These are phyloP conservation scores for Atherinomorus stipes DNA, from an alignment of 2,113 vertebrate genomes.

Conservation along the genomic window DNA sequence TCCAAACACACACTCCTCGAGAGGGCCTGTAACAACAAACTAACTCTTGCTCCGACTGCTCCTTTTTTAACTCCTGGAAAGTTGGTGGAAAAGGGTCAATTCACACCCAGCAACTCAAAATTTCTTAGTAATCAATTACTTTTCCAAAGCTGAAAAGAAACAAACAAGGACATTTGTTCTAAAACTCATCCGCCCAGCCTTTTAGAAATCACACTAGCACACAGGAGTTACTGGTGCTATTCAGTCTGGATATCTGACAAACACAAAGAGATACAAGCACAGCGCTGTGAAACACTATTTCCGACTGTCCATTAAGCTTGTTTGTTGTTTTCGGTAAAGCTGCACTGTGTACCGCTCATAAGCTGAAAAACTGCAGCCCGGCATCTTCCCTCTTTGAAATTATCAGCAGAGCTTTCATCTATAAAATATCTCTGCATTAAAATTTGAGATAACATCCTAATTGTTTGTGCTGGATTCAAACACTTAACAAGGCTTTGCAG, in stretches of 20 bases:
- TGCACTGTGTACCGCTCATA: slow-evolving; percentile 7
- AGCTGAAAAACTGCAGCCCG: slow-evolving; percentile 13
- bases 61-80: slow-evolving; percentile 22
- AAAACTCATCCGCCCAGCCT: neutral
- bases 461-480: slow-evolving; percentile 70
- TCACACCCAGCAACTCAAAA: neutral
- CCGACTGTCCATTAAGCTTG: slow-evolving; percentile 9
- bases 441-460: slow-evolving; percentile 67
- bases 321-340: slow-evolving; percentile 25
- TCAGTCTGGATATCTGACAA: slow-evolving; percentile 6
- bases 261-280: slow-evolving; percentile 5
- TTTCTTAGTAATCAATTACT: slow-evolving; percentile 1
- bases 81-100: slow-evolving; percentile 4
- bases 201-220: slow-evolving; percentile 15
- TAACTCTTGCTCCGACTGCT: slow-evolving; percentile 15
- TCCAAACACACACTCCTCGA: slow-evolving; percentile 59
- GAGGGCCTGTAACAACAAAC: slow-evolving; percentile 41
- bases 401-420: slow-evolving; percentile 24
- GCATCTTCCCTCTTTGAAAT: slow-evolving; percentile 9
- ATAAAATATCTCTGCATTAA: slow-evolving; percentile 61
- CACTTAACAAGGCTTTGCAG: slow-evolving; percentile 70
- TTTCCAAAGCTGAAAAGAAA: neutral
- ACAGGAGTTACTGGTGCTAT: slow-evolving; percentile 21
- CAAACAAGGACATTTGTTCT: neutral
- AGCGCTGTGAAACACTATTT: slow-evolving; percentile 2